Base-by-base conservation (phyloP, 2,888 invertebrate genomes). In the Encarsia formosa region DNA sequence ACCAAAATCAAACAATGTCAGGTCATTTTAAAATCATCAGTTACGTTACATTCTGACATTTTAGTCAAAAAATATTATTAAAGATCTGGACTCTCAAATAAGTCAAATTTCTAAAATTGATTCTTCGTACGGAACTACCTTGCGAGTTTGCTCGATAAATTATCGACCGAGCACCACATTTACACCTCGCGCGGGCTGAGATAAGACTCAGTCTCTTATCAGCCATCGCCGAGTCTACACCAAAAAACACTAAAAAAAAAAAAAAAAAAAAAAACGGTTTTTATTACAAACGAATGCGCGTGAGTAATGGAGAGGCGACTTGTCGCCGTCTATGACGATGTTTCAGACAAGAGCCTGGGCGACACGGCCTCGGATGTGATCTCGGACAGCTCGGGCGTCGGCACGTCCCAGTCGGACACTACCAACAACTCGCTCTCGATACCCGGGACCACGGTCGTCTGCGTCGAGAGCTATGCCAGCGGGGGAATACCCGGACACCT, bases 301-400 rank as follows among this genome's bases (percentile, higher is more conserved):
- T 15, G 20, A 20, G 24, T n/a, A n/a, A n/a, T n/a, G n/a, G n/a
- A n/a, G n/a, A n/a, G 26, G 40, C 40, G 18, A 26, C 18, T 16
- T 13, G 26, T 15, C 34, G 8, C 6, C 32, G 29, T 6, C 29
- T 11, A n/a, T 42, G 5, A 6, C 11, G 18, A 13, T 49, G 61
- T 80, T 78, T 70, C 82, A 92, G 92, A 92, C 82, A 92, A 92
- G 79, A 91, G 90, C 75, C 82, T 90, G 68, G 89, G 89, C 59
- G 91, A 91, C 74, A 86, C 88, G 61, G 73, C 73, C 31, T 90
- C 91, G 77, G 91, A 92, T 79, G 88, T 91, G 72, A 89, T 91
- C 69, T 91, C 91, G 76, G 91, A 93, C 77, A 92, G 91, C 68
- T 91, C 91, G 61, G 92, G 92, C 54, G 91, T 93, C 52, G 92